Evolutionary conservation across 2,113 vertebrate genomes (phyloP), one percentile per base, ranked within the genome.

Genomic region (Cephalopholis sonnerati): DNA sequence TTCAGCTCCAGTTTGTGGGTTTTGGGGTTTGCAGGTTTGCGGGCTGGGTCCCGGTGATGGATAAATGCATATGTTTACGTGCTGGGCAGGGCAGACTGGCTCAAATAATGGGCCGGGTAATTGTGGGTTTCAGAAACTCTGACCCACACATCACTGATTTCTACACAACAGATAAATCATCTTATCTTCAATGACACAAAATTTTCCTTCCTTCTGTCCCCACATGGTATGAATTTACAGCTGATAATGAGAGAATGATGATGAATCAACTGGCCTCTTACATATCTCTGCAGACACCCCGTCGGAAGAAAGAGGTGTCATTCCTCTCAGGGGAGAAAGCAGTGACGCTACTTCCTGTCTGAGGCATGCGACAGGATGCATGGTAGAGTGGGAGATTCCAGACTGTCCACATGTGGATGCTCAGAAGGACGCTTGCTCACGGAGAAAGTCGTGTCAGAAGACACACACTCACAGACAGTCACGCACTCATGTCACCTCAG

Each of bases 301-400:
- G 13, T 2, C 10, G 25, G 15, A 48, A 48, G 15, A 46, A 10
- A 67, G 27, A n/a, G 25, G 46, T n/a, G 44, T 62, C 10, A 63
- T 22, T 63, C 17, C 61, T 63, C 61, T 22, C 8, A 2, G 32
- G 58, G 58, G 27, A 32, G 29, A 2, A 29, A 6, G 32, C 4
- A 3, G 58, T 36, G 48, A 50, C 25, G 8, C 20, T 18, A 3
- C 64, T 39, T 74, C 82, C 71, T 76, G 58, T 50, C 13, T 75
- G 77, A 74, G 50, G 5, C 4, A 70, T 7, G 0, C 1, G 18
- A 25, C 9, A 5, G 22, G 4, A 53, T 13, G 10, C n/a, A 29
- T 8, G 18, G 27, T 24, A 54, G 13, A 41, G 63, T n/a, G 62
- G 79, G 79, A 82, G n/a, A 78, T 71, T 86, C 68, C 84, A 63